Conservation (phyloP, 2,113 vertebrate genomes). For the Spea multiplicata region DNA sequence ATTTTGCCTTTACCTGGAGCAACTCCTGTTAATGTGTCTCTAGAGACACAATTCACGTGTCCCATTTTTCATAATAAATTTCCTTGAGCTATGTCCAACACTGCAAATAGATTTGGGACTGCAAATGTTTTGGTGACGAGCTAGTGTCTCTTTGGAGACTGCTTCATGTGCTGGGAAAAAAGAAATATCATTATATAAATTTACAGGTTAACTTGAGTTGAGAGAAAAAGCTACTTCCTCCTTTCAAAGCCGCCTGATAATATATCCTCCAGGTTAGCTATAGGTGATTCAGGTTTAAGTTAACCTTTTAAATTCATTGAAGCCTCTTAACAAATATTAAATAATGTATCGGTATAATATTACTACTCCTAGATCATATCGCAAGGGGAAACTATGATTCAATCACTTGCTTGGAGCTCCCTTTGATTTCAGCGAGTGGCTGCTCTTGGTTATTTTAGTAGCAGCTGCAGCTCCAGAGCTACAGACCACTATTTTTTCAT, state of each 20-base stretch:
- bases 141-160: conserved; percentile 28
- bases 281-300: no score
- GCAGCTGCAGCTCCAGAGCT: no score
- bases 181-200: conserved; percentile 29
- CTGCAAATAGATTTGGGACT: conserved; percentile 30
- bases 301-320: no score
- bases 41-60: conserved; percentile 13
- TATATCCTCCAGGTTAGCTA: background rate
- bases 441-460: no score
- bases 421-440: no score
- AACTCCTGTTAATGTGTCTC: conserved; percentile 26
- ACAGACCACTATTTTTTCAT: no score
- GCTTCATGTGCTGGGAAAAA: conserved; percentile 10
- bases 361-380: no score
- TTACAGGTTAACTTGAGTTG: conserved; percentile 20
- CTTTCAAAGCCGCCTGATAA: background rate
- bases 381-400: no score
- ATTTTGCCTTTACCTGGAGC: conserved; percentile 31
- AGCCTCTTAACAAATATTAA: no score
- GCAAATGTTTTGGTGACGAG: conserved; percentile 4
- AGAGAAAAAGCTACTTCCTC: conserved; percentile 16
- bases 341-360: no score
- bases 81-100: conserved; percentile 29
- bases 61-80: conserved; percentile 32
- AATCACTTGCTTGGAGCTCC: no score